Evolutionary conservation across 2,797 vertebrate genomes (phyloP), one percentile per base, ranked within the genome.

Genomic region (Clarias fuscus): DNA sequence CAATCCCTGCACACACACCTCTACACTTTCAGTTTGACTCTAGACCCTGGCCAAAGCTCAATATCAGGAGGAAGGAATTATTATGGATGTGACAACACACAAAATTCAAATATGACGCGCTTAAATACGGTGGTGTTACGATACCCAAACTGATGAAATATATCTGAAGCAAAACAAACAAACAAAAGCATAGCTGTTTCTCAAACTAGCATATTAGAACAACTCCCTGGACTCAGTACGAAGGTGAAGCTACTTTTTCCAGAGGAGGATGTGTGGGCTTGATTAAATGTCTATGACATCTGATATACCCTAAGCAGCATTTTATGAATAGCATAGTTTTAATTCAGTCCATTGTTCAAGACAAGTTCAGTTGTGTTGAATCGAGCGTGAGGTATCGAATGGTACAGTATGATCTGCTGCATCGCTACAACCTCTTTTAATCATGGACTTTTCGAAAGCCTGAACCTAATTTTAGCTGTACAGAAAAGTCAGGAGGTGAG

Each of bases 401-500:
- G 11, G 5, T 22, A 68, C n/a, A 58, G 58, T 33, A 56, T 0
- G 3, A 37, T 82, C 22, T 70, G 65, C 65, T 56, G 65, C 33
- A 68, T 33, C 18, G 13, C 68, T 68, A 82, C 79, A 53, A 43
- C 27, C 13, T 3, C 43, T 61, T 64, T 67, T 77, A 88, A 87
- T 90, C 82, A 84, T 72, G 73, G 83, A 59, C 73, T 85, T 59
- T 87, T 83, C 71, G 78, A 73, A 84, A 83, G 76, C 88, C 82
- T 17, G 48, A 62, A 70, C 53, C 87, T 89, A 90, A 89, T 89
- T 91, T 89, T 89, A 86, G 85, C 72, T 33, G 33, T 13, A 85
- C 40, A 48, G 53, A 73, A 87, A 76, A 87, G 86, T 86, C 86
- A 82, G 86, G 61, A 73, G 84, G 85, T 76, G 82, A 86, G 76